phyloP scores from a whole-genome alignment of 2,888 invertebrate genomes.

The Trachelus stipa region DNA sequence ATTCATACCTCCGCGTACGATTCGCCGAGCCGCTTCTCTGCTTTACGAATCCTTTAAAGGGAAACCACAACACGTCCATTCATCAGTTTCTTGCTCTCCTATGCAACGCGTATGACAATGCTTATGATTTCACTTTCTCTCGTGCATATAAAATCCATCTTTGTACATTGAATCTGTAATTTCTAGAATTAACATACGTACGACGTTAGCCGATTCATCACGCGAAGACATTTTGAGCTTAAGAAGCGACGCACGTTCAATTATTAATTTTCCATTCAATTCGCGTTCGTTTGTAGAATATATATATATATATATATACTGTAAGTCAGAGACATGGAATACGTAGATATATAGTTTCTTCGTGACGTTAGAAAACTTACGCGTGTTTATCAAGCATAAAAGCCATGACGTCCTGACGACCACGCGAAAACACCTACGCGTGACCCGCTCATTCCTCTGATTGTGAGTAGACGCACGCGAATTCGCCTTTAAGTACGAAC shows the following conservation, averaged over 20 bases:
- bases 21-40: background rate
- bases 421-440: conserved; percentile 19
- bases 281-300: background rate
- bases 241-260: background rate
- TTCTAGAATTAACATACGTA: background rate
- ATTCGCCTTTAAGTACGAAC: background rate
- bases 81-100: conserved; percentile 9
- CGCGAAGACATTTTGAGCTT: background rate
- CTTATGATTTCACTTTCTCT: background rate
- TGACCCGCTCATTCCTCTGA: background rate
- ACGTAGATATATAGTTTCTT: conserved; percentile 24
- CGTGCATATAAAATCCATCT: background rate
- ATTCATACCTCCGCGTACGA: conserved; percentile 21
- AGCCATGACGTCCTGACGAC: conserved; percentile 24
- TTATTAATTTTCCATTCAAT: background rate
- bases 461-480: background rate
- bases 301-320: background rate
- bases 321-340: background rate
- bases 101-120: background rate
- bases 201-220: background rate
- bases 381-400: background rate
- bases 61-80: conserved; percentile 11
- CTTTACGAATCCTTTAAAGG: conserved; percentile 25
- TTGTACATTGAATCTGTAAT: background rate
- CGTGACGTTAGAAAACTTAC: conserved; percentile 25